Conservation (phyloP, 2,113 vertebrate genomes). For the Macquaria australasica region DNA sequence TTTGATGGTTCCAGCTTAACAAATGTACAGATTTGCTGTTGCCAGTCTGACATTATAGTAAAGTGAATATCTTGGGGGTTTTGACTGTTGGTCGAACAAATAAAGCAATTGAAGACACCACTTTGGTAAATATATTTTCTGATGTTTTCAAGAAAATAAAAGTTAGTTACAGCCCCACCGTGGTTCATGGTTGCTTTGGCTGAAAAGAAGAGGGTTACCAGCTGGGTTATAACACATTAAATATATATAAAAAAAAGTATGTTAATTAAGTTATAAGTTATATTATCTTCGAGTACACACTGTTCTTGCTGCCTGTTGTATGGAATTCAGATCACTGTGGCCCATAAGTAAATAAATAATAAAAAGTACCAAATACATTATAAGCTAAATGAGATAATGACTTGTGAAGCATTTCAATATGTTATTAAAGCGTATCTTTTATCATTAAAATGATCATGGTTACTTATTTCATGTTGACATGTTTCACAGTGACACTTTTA, state of each 20-base stretch:
- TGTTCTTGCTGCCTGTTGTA: neutral
- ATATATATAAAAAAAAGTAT: no score
- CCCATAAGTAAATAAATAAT: neutral
- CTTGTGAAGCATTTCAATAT: neutral
- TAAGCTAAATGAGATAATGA: neutral
- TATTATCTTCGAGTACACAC: neutral
- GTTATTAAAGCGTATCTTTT: neutral
- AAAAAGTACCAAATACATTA: neutral
- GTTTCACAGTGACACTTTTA: neutral
- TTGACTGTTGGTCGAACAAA: neutral
- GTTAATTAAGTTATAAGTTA: neutral
- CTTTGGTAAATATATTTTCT: neutral
- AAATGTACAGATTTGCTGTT: neutral
- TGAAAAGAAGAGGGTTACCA: neutral
- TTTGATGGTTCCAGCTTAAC: neutral
- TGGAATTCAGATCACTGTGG: neutral
- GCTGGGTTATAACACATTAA: neutral
- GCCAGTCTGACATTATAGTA: no score
- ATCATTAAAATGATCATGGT: neutral
- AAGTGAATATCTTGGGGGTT: neutral
- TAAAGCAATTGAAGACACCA: neutral
- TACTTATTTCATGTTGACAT: neutral
- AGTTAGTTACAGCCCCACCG: neutral
- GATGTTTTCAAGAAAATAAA: neutral
- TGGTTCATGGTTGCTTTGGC: neutral